These are phyloP conservation scores for Psilopsiagon aymara DNA, from an alignment of 2,113 vertebrate genomes.

Conservation along the genomic window DNA sequence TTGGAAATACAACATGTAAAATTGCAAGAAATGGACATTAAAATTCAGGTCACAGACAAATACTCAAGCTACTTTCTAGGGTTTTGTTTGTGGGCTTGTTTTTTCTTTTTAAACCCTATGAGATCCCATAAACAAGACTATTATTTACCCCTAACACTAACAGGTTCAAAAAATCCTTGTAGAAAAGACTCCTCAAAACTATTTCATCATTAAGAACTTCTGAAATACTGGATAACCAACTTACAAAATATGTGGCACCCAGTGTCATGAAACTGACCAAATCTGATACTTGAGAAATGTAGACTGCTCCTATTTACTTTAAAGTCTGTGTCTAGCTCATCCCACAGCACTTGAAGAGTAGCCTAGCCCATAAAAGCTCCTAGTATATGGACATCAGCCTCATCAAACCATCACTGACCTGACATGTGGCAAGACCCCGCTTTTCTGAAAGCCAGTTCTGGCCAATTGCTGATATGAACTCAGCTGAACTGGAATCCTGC, in stretches of 20 bases:
- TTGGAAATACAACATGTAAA: background rate
- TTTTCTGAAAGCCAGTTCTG: background rate
- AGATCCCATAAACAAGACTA: background rate
- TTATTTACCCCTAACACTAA: background rate
- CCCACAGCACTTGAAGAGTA: background rate
- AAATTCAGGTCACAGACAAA: background rate
- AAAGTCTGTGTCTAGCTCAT: background rate
- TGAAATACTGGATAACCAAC: fast-evolving
- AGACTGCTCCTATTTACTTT: background rate
- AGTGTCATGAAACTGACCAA: background rate
- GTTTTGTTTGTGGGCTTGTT: background rate
- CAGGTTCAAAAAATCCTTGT: background rate
- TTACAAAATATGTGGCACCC: background rate
- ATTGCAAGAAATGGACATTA: background rate
- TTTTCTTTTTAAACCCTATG: background rate
- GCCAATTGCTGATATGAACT: background rate
- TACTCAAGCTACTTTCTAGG: background rate
- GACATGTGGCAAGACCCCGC: fast-evolving
- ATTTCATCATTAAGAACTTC: background rate
- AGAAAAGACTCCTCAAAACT: background rate
- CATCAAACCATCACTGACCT: background rate
- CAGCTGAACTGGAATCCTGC: background rate
- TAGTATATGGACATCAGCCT: background rate
- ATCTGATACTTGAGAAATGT: background rate
- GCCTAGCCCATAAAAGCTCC: background rate